A percentile compares a stretch with the other conserved stretches of the same genome.
These are phyloP conservation scores for Epinephelus lanceolatus DNA, from an alignment of 2,113 vertebrate species.

Conservation along the genomic window DNA sequence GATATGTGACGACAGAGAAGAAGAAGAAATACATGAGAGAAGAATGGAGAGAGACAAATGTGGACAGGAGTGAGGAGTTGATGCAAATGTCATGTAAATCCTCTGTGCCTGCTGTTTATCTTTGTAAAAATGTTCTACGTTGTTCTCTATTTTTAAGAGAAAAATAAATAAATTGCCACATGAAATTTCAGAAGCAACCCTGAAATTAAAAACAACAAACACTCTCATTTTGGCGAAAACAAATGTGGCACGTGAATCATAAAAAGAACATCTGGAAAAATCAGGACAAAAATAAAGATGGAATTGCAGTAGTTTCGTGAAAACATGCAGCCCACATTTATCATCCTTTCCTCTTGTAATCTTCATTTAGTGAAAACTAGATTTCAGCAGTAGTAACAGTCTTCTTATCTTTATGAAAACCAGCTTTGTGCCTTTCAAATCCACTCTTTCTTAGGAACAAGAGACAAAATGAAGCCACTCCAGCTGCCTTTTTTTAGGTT, in stretches of 20 bases:
- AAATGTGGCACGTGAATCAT: not conserved
- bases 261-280: not conserved
- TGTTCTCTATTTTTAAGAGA: constrained; percentile 13
- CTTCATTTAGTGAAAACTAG: not conserved
- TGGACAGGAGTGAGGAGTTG: not conserved
- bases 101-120: not conserved
- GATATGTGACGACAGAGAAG: not conserved
- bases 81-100: not conserved
- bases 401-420: not conserved
- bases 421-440: not conserved
- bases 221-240: not conserved
- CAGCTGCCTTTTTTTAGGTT: not conserved
- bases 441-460: too few species aligned
- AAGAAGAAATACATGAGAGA: not conserved
- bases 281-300: not conserved
- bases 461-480: not conserved
- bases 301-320: not conserved
- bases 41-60: not conserved
- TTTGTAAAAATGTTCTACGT: not conserved
- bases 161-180: not conserved
- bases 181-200: not conserved
- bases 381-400: not conserved
- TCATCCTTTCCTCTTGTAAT: not conserved
- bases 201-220: not conserved
- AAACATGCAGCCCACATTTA: not conserved